Conservation (phyloP, 1,140 invertebrate genomes). For the Eciton burchellii region DNA sequence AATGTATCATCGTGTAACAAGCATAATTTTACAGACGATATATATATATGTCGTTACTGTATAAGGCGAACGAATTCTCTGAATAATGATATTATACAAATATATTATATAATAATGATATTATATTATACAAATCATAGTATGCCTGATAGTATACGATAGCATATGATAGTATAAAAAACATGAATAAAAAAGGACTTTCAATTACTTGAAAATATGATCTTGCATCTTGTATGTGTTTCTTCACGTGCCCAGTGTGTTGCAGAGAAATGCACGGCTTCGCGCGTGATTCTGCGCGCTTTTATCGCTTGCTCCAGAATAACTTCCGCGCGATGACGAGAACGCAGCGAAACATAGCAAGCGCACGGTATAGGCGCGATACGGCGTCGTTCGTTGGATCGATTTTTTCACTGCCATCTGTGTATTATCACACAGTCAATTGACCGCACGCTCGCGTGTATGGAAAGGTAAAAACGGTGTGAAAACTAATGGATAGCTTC, state of each 20-base stretch:
- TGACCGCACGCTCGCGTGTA: slow-evolving; percentile 65
- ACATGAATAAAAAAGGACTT: slow-evolving; percentile 13
- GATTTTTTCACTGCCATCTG: slow-evolving; percentile 77
- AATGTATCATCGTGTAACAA: slow-evolving; percentile 25
- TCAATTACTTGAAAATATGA: too few relatives aligned
- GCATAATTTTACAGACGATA: not conserved
- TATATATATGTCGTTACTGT: slow-evolving; percentile 15
- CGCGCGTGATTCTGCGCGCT: not conserved
- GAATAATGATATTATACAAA: slow-evolving; percentile 26
- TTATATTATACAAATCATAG: too few relatives aligned
- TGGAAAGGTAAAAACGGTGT: slow-evolving; percentile 71
- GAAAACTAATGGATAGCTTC: slow-evolving; percentile 77
- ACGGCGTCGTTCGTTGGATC: slow-evolving; percentile 75
- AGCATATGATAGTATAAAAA: too few relatives aligned
- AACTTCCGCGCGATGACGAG: slow-evolving; percentile 47
- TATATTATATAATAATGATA: slow-evolving; percentile 27
- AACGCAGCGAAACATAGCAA: slow-evolving; percentile 14
- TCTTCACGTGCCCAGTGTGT: not conserved
- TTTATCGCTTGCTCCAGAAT: slow-evolving; percentile 26
- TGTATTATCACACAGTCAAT: slow-evolving; percentile 72
- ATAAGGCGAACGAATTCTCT: not conserved
- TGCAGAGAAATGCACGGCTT: not conserved
- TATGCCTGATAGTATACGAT: too few relatives aligned
- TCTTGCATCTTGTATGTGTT: not conserved
- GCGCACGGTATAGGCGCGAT: not conserved